Percentiles rank a stretch among this genome's conserved stretches.
These are phyloP conservation scores for Dolichoris vasculosae DNA, from an alignment of 1,140 invertebrate species.

Conservation along the genomic window DNA sequence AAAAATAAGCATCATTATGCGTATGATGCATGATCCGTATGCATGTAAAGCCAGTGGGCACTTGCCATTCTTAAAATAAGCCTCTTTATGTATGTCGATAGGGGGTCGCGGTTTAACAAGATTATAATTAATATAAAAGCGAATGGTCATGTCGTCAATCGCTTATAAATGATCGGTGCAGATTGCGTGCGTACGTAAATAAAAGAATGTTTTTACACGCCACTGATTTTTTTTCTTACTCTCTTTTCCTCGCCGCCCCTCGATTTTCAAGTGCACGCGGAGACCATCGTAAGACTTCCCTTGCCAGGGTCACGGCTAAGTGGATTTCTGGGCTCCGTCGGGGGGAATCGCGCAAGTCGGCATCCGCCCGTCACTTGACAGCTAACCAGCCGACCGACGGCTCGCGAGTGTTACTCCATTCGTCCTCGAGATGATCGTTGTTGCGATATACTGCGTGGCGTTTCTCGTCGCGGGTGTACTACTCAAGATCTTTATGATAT, in stretches of 20 bases:
- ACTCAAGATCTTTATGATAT: constrained; percentile 68
- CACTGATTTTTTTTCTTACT: background rate
- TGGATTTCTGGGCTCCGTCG: constrained; percentile 10
- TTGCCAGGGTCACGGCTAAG: constrained; percentile 32
- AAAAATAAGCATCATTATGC: no score
- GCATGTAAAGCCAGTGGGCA: background rate
- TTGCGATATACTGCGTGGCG: constrained; percentile 70
- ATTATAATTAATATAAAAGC: background rate
- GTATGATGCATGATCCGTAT: background rate
- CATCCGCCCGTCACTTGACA: constrained; percentile 52
- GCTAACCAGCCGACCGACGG: constrained; percentile 38
- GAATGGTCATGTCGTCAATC: constrained; percentile 3
- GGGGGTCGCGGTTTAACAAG: background rate
- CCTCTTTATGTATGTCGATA: background rate
- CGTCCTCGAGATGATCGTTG: constrained; percentile 66
- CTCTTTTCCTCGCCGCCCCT: background rate
- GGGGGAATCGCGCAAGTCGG: background rate
- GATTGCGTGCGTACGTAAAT: constrained; percentile 10
- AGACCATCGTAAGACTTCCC: constrained; percentile 41
- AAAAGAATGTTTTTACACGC: background rate
- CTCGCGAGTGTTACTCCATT: background rate
- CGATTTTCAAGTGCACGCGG: constrained; percentile 14
- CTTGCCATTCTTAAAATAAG: background rate
- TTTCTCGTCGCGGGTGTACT: constrained; percentile 69
- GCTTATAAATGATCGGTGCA: background rate